Conservation (phyloP, 2,888 invertebrate species). For the Hemicrepidius hirtus region DNA sequence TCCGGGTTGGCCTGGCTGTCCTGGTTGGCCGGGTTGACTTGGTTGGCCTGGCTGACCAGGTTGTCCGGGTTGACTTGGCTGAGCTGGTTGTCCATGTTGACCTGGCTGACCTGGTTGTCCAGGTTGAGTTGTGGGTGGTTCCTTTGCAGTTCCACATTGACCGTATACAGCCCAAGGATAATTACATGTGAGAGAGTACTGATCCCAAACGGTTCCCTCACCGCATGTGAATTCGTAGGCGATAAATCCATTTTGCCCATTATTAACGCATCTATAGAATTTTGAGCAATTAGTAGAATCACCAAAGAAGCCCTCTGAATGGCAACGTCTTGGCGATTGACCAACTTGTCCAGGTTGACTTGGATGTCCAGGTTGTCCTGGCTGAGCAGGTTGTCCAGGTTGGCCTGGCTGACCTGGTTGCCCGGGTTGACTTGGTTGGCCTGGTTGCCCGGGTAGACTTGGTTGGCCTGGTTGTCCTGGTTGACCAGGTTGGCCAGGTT, state of each 20-base stretch:
- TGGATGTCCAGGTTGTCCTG: constrained; percentile 43
- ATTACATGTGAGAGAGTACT: no score
- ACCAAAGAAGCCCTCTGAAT: no score
- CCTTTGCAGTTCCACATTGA: no score
- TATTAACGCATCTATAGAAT: no score
- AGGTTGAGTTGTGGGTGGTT: constrained; percentile 50
- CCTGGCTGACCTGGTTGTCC: constrained; percentile 51
- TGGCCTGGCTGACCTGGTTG: constrained; percentile 50
- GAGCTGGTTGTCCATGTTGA: constrained; percentile 50
- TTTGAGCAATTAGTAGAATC: no score
- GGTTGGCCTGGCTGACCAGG: constrained; percentile 61
- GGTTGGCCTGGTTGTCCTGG: constrained; percentile 52
- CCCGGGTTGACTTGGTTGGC: constrained; percentile 42
- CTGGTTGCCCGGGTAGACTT: constrained; percentile 47
- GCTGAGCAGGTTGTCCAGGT: constrained; percentile 50
- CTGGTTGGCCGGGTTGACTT: constrained; percentile 35
- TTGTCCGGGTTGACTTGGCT: constrained; percentile 52
- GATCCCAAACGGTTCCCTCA: no score
- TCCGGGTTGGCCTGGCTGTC: constrained; percentile 50
- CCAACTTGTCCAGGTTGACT: constrained; percentile 51
- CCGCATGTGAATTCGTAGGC: no score
- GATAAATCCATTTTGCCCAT: no score
- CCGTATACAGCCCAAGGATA: no score
- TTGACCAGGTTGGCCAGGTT: constrained; percentile 37
- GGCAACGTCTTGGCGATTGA: no score